Evolutionary conservation across 2,888 invertebrate species (phyloP), one percentile per base, ranked within the genome.

Genomic region (Poecilus cupreus): DNA sequence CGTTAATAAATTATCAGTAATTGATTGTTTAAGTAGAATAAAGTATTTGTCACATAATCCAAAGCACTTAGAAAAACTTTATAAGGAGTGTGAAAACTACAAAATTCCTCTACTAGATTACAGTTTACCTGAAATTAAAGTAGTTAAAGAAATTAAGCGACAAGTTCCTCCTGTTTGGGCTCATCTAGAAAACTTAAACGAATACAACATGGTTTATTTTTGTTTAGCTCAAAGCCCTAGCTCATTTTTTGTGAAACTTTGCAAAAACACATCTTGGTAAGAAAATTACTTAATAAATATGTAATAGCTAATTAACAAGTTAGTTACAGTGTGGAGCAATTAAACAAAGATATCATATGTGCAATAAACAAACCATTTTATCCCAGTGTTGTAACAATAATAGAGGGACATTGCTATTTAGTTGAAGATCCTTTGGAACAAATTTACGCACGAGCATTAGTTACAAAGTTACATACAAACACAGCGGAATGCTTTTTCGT

Each of bases 401-500:
- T 85, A 43, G 84, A 87, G 75, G 91, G 90, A 4, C 90, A 90
- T 82, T 88, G 90, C 74, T 91, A 91, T 74, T 83, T 92, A 32
- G 92, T 91, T 0, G 89, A 90, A 86, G 91, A 90, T 83, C 89
- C 90, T 0, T 89, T 89, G 11, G 90, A 90, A 77, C 83, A 83
- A 0, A 86, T 87, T 0, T 91, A 88, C 83, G 89, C 89, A 82
- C 87, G 93, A 70, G 91, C 91, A 2, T 87, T 90, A 82, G 87
- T 92, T 13, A 57, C n/a, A 54, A 70, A 57, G 32, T 85, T 89
- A 6, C 85, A 87, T n/a, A 85, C 86, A n/a, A 83, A 85, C 13
- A 89, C 89, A 84, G 90, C 90, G 0, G 89, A 91, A 82, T 91
- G 91, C 83, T 93, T 93, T 85, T 93, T 91, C 85, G 92, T 93